phyloP scores from a whole-genome alignment of 1,140 invertebrate species.

The Bicyclus anynana region DNA sequence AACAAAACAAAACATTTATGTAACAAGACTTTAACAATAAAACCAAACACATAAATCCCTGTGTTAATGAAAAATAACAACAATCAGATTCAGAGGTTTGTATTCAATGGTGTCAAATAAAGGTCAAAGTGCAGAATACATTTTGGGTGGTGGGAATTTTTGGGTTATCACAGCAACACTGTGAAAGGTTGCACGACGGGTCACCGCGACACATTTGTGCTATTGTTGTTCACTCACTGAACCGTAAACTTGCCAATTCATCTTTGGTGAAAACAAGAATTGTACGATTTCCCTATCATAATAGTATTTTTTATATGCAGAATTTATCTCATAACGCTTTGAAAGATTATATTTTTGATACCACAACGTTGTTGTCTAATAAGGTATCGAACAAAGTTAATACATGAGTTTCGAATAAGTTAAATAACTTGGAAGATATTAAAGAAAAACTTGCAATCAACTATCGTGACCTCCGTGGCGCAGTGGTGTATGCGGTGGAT shows the following conservation, averaged over 20 bases:
- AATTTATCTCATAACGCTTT: neutral
- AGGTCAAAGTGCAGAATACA: constrained; percentile 4
- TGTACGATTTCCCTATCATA: constrained; percentile 31
- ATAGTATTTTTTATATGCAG: constrained; percentile 18
- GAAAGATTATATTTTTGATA: neutral
- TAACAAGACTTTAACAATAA: no score
- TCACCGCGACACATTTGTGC: constrained; percentile 38
- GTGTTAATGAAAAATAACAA: no score
- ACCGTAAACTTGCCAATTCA: constrained; percentile 44
- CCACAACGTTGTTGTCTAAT: no score
- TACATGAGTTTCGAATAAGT: no score
- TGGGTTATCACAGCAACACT: constrained; percentile 26
- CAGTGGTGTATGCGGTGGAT: no score
- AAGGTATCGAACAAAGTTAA: no score
- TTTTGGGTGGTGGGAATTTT: constrained; percentile 3
- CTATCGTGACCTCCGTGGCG: no score
- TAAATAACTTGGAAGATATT: no score
- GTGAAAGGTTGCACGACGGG: constrained; percentile 38
- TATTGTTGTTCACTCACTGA: constrained; percentile 43
- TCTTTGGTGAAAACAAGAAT: constrained; percentile 55
- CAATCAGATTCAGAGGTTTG: neutral
- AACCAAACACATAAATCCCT: no score
- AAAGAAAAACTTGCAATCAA: no score
- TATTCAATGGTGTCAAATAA: neutral
- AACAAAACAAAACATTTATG: no score